Evolutionary conservation across 2,888 invertebrate genomes (phyloP), one percentile per base, ranked within the genome.

Genomic region (Cerastoderma edule): DNA sequence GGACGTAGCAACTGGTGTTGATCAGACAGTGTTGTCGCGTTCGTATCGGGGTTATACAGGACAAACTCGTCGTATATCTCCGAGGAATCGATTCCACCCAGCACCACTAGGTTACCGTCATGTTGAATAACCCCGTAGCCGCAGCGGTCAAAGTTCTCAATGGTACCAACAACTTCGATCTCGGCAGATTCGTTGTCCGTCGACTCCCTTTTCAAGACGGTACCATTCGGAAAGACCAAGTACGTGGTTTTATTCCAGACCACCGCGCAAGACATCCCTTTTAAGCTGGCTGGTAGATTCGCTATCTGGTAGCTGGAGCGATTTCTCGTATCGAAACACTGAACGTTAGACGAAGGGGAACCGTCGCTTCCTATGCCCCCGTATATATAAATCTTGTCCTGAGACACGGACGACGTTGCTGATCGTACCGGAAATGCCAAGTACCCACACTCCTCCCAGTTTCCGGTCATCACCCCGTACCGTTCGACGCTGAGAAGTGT

Each of bases 341-440:
- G 86, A 10, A 86, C 76, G 28, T 75, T 64, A 35, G 66, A 66
- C 4, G 80, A 75, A 13, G 76, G 75, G 24, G 24, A 63, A 22
- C 83, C 83, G 6, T 77, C 78, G 6, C 74, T 67, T 10, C 78
- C 75, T 5, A 86, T 78, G 16, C 86, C 86, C 33, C 86, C 86
- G 53, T 85, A 85, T 10, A 86, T 39, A 46, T 80, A 85, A 33
- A 86, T 85, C 70, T 83, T 84, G 28, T 84, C 84, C 27, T 78
- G 69, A 19, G 75, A 66, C 22, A 85, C 85, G 0, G 84, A 83
- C 13, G 82, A 64, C 0, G 86, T 82, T 28, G 83, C 80, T 27
- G 85, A 84, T 2, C 86, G 67, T 3, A 86, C 81, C 8, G 83
- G 78, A 33, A 71, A 56, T 10, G 54, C 54, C 13, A 86, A 75